Base-by-base conservation (phyloP, 1,140 invertebrate genomes). In the Harpegnathos saltator region DNA sequence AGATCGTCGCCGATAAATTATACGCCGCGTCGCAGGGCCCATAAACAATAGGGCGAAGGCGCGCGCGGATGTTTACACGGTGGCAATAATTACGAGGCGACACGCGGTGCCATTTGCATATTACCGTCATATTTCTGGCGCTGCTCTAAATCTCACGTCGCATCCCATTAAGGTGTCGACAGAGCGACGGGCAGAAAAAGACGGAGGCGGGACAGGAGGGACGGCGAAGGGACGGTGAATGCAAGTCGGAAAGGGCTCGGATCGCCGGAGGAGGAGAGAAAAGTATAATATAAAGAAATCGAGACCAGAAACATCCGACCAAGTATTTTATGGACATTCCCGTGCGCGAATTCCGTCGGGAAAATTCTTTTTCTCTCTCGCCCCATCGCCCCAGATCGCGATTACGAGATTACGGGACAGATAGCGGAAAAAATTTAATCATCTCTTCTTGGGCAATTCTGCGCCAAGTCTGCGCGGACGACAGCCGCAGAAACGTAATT, bases 81-180 rank as follows among this genome's bases (percentile, higher is more conserved):
- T 65, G 62, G 56, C 66, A 58, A 81, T 22, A 69, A 86, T 81
- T 83, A 26, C 38, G 19, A 65, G 58, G 26, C 33, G 75, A 77
- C 68, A n/a, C 68, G 26, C 1, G 24, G 9, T 44, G 38, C 38
- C 9, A 87, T 87, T 66, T 87, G 50, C 85, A 88, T 85, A 87
- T 88, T 88, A 78, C 52, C 22, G 44, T 44, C 71, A 81, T 87
- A 88, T 82, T 85, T 84, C 80, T 66, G 56, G n/a, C 58, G 65
- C 61, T 63, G 71, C 80, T 83, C 85, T 87, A 83, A 87, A 87
- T 68, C 52, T 59, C 65, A 58, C 62, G 48, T 44, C 58, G 52
- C 33, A 87, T 65, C 82, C 82, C 69, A 87, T 84, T 84, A 88
- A 56, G 17, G 72, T 81, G 82, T 81, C 82, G 85, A 84, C 85